Conservation (phyloP, 1,140 invertebrate genomes). For the Caerostris darwini region DNA sequence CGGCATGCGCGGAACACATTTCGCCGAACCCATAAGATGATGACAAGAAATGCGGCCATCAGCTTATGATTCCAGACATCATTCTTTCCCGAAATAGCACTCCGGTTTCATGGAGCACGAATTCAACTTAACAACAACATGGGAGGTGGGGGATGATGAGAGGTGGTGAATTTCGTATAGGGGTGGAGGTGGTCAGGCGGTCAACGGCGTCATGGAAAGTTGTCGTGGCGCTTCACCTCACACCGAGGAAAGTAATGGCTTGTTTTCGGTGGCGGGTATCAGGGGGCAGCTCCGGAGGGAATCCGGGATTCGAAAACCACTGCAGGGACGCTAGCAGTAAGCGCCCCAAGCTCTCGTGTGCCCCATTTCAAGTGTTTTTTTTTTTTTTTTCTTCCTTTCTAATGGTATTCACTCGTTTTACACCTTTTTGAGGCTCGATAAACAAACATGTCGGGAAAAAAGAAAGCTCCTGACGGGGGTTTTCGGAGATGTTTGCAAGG, state of each 20-base stretch:
- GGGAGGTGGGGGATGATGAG: too few relatives aligned
- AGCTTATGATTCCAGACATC: not conserved
- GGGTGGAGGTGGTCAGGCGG: not conserved
- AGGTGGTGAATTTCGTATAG: not conserved
- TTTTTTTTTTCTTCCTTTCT: too few relatives aligned
- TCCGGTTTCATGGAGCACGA: not conserved
- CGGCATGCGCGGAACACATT: too few relatives aligned
- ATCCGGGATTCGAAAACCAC: conserved; percentile 54
- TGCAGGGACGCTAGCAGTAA: conserved; percentile 70
- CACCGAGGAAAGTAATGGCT: conserved; percentile 49
- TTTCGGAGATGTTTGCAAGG: too few relatives aligned
- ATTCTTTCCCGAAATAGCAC: not conserved
- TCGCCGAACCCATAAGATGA: not conserved
- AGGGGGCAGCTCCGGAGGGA: conserved; percentile 46
- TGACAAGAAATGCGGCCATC: not conserved
- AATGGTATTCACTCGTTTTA: too few relatives aligned
- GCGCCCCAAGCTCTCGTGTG: conserved; percentile 10
- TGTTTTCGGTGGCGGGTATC: conserved; percentile 64
- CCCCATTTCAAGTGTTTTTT: too few relatives aligned
- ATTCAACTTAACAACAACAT: not conserved
- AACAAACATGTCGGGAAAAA: too few relatives aligned
- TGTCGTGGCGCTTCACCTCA: conserved; percentile 17
- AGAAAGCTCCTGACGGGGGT: too few relatives aligned
- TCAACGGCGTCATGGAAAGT: not conserved
- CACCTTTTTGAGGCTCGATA: too few relatives aligned